Base-by-base conservation (phyloP, 2,888 invertebrate genomes). In the Volucella inanis region DNA sequence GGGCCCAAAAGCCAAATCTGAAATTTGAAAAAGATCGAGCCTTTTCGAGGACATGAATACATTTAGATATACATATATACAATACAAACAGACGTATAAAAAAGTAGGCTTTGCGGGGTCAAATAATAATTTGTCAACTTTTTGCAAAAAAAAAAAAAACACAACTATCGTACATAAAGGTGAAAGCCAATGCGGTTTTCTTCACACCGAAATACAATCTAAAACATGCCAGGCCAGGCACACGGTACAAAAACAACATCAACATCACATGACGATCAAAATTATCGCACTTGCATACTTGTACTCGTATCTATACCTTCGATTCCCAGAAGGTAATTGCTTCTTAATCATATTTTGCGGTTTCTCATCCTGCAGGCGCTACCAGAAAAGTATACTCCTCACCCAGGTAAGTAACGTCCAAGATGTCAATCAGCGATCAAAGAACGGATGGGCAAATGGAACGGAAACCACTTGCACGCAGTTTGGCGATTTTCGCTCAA, bases 291-390 rank as follows among this genome's bases (percentile, higher is more conserved):
- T 79, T 72, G 52, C 52, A 39, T 14, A 59, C 55, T 31, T 31
- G 31, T 14, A 59, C 55, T 31, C 6, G 31, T 31, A 31, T 31
- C 31, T 6, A 6, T 31, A 31, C 31, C 31, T 31, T 31, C 31
- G 54, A 61, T 85, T 85, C 80, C 75, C 67, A 39, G 50, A 71
- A 67, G 54, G 65, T 80, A 84, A 84, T 84, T 84, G 80, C 61
- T 76, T 72, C 80, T 76, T 81, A 85, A 85, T 81, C 72, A 85
- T 85, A 81, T 85, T 81, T 85, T 85, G 85, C 61, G 85, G 85
- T 81, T 85, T 67, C 31, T 68, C 72, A 47, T 77, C 85, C 71
- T 81, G 45, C 76, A 77, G 81, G 81, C 80, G 72, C 81, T 72
- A 57, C 81, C 72, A 76, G 55, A 50, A 67, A 57, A 50, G 50